Base-by-base conservation (phyloP, 64 coral and sea anemone genomes). In the Montipora sp. region DNA sequence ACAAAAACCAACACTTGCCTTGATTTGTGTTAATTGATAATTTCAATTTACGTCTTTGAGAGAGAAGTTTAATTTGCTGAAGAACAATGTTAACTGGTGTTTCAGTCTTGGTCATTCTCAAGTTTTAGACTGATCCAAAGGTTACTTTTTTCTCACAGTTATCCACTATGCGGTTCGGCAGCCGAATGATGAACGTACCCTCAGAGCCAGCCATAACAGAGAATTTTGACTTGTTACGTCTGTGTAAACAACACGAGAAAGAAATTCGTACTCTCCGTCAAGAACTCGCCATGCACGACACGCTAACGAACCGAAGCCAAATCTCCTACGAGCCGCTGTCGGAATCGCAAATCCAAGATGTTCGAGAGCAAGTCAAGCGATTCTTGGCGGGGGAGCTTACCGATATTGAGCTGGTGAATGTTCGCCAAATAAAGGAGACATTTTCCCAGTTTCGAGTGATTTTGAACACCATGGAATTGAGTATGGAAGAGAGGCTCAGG, bases 341-440 rank as follows among this genome's bases (percentile, higher is more conserved):
- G 12, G 90, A 98, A 9, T 88, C 96, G 8, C 96, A 98, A 83
- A 93, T 95, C 36, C 77, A 93, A 36, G 94, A 95, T 60, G 88
- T 98, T 14, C 74, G 89, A 79, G 89, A 93, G 59, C 96, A 98
- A 79, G 96, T 98, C 19, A 93, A 93, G 74, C 93, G 89, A 76
- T 98, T 78, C 47, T 49, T 98, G 21, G 88, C 91, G 7, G 83
- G 96, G 51, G 96, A 98, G 44, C 77, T 98, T 36, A 80, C 90
- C 86, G 96, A 98, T 66, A 98, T 98, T 20, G 96, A 98, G 67
- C 82, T 98, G 50, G 94, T 98, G 18, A 98, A 98, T 66, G 91
- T 98, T 45, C 90, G 96, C n/a, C 96, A 98, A 84, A 98, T 98
- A 14, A 95, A 98, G 61, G 96, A 98, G 89, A 98, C 81, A 14